Base-by-base conservation (phyloP, 2,797 vertebrate species). In the Knipowitschia caucasica region DNA sequence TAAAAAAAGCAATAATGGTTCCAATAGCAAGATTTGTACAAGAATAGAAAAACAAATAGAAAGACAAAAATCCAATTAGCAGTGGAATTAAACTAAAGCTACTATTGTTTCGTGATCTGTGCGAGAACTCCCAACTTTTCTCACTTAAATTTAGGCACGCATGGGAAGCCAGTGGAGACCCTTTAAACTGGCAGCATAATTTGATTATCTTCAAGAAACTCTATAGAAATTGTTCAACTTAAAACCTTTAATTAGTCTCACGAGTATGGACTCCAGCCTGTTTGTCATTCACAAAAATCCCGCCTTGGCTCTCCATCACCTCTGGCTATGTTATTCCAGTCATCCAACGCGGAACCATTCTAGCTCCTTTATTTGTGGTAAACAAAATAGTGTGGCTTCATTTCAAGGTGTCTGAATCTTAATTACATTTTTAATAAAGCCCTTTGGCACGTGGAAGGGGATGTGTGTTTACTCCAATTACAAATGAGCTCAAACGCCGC, bases 351-450 rank as follows among this genome's bases (percentile, higher is more conserved):
- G n/a, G 64, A 64, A 39, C 54, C 43, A 50, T 62, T 69, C 73
- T 53, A 59, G 50, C 73, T 63, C n/a, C n/a, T 61, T 58, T 84
- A 78, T 80, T 79, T 63, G 44, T 40, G 44, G 71, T 75, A 81
- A 76, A 83, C 74, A 82, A 78, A 82, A 77, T 60, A 59, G 61
- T 57, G 64, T 53, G 34, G 77, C 36, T 53, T 65, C 64, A 67
- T 81, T 84, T 86, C 76, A 82, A 82, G 76, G 75, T 82, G 79
- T 72, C 74, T 84, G 77, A 80, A 72, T 77, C 73, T 53, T 82
- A 80, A 84, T 86, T 83, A 78, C 67, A 73, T 73, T 82, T 86
- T 78, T 73, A 84, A 81, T 83, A 80, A 80, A 80, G 68, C 73
- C 61, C 17, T 30, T 52, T 65, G 68, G 76, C 62, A 56, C 59